Evolutionary conservation across 2,888 invertebrate species (phyloP), one percentile per base, ranked within the genome.

Genomic region (Baccha elongata): DNA sequence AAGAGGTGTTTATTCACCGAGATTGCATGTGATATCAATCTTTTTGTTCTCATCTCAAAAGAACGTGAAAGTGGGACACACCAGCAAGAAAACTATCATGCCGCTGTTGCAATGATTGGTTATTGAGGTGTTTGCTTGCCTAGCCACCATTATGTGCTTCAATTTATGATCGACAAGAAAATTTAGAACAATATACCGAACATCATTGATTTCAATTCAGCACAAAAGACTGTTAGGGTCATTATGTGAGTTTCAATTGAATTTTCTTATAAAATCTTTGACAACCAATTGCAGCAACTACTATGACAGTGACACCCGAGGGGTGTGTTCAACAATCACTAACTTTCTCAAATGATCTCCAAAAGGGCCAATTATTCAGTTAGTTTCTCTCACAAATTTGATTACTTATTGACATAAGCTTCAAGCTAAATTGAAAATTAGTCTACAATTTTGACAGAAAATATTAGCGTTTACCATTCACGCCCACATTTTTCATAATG

Each of bases 11-110:
- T 52, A 75, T 55, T 48, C 50, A 60, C 64, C 68, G 26, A 65
- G 64, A 64, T 76, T 81, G 76, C 76, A 62, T 76, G 81, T 81
- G 60, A 71, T 81, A 67, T 32, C 52, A 37, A 81, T 73, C 40
- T 55, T 64, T 62, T 8, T 53, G 58, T 65, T 72, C 44, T 65
- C 37, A 48, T 50, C 62, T 58, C 19, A 42, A 71, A 71, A 76
- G 81, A 81, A 76, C 81, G 81, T 71, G 81, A 81, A 81, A 81
- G 81, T 81, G 76, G 81, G 81, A 75, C 81, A 81, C 15, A 15
- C 55, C 15, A 46, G 44, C 10, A 11, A 50, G 29, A 10, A 21
- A 19, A n/a, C 23, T 3, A 7, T 6, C 50, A 26, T 8, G 13
- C 21, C n/a, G 29, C 26, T 15, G 76, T 76, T 55, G 71, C 76